Percentiles rank a stretch among this genome's conserved stretches.
These are phyloP conservation scores for Prenolepis imparis DNA, from an alignment of 2,888 invertebrate species.

Conservation along the genomic window DNA sequence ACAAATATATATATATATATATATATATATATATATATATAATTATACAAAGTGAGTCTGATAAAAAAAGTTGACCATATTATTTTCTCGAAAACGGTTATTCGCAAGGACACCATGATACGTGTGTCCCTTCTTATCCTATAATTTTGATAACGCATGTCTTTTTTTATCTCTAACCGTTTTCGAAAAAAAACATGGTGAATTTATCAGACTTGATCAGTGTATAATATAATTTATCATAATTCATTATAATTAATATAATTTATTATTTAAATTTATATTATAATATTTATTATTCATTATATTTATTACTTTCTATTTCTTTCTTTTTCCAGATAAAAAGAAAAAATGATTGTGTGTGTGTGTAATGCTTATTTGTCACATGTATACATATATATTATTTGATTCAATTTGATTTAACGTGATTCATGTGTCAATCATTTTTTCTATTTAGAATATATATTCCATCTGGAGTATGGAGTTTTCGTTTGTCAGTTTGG, in stretches of 20 bases:
- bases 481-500: constrained; percentile 84
- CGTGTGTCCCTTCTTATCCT: too few species aligned
- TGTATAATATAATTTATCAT: too few species aligned
- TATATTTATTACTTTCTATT: not conserved
- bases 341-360: not conserved
- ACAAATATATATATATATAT: not conserved
- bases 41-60: too few species aligned
- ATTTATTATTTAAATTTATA: constrained; percentile 24
- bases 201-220: too few species aligned
- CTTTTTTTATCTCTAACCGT: too few species aligned
- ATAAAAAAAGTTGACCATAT: too few species aligned
- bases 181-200: too few species aligned
- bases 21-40: not conserved
- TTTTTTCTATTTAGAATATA: constrained; percentile 83
- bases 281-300: too few species aligned
- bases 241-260: too few species aligned
- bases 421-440: not conserved
- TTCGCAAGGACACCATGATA: too few species aligned
- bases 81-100: too few species aligned
- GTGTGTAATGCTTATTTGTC: not conserved
- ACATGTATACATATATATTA: not conserved
- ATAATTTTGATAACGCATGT: too few species aligned
- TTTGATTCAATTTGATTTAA: not conserved
- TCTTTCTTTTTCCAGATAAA: not conserved
- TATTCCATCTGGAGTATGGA: constrained; percentile 86